Evolutionary conservation across 2,888 invertebrate species (phyloP), one percentile per base, ranked within the genome.

Genomic region (Oxycera nigricornis): DNA sequence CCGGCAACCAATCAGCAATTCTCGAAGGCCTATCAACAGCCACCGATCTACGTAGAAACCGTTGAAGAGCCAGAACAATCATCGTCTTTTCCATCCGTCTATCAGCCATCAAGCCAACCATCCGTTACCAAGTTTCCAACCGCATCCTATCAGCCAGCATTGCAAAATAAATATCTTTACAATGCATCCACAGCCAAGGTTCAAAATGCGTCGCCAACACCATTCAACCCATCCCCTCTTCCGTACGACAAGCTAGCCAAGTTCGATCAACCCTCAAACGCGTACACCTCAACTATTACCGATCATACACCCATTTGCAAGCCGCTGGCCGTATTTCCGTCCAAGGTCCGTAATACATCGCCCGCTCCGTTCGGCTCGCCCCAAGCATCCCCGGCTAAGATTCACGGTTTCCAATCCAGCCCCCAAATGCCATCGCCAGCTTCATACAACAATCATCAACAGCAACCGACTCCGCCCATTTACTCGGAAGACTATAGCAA

Each of bases 1-100:
- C 86, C 11, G 0, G 72, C 68, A 41, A 7, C 55, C 73, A 86
- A 65, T 85, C 86, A 1, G 79, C 87, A 39, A 86, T 86, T 72
- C 84, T 82, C 78, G 86, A 88, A 46, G 50, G 73, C 76, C 0
- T 78, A 79, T 73, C 76, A 24, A 79, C 80, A 39, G 73, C 77
- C 4, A 79, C 81, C 78, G 72, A 77, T 79, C 11, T 79, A 78
- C 24, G 77, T 77, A 7, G 74, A 62, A 1, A 76, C 78, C 1
- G 70, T 52, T 24, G 74, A 75, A 2, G 78, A 81, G 1, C 78
- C 81, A 11, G 24, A 24, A 55, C 52, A 28, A n/a, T 57, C 52
- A 17, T 14, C 65, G 14, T 11, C 61, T 30, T 57, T 35, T 9
- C 46, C 67, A 9, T 17, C 55, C 2, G 20, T 73, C 3, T 72